Conservation (phyloP, 1,140 invertebrate genomes). For the Halotydeus destructor region DNA sequence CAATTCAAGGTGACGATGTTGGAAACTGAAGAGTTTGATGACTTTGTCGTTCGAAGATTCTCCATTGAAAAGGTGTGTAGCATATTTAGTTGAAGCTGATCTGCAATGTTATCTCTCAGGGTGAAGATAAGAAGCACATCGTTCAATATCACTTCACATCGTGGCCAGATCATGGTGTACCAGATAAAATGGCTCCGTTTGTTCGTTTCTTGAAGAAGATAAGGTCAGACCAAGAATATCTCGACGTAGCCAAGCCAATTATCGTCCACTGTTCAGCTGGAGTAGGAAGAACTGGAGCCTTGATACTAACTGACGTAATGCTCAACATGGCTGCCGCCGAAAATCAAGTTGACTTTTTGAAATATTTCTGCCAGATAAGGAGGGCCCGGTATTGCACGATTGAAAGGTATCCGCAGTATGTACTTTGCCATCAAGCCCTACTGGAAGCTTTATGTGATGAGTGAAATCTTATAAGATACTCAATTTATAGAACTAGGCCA, state of each 20-base stretch:
- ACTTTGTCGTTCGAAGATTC: slow-evolving; percentile 15
- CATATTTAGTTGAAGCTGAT: slow-evolving; percentile 19
- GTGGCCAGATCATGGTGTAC: slow-evolving; percentile 14
- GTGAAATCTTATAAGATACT: slow-evolving; percentile 2
- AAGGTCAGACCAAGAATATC: too few species aligned
- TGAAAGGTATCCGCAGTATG: slow-evolving; percentile 37
- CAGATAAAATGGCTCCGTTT: too few species aligned
- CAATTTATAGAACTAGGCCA: too few species aligned
- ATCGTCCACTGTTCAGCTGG: slow-evolving; percentile 41
- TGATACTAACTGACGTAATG: slow-evolving; percentile 39
- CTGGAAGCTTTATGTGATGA: slow-evolving; percentile 27
- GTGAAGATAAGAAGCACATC: slow-evolving; percentile 12
- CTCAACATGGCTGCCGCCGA: slow-evolving; percentile 21
- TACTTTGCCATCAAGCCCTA: slow-evolving; percentile 30
- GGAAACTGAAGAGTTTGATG: slow-evolving; percentile 12
- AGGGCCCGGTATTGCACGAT: slow-evolving; percentile 25
- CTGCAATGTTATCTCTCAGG: slow-evolving; percentile 6
- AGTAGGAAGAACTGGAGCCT: slow-evolving; percentile 45
- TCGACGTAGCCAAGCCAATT: too few species aligned
- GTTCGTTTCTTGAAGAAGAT: slow-evolving; percentile 8
- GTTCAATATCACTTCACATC: slow-evolving; percentile 17
- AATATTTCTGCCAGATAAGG: slow-evolving; percentile 24
- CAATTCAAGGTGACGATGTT: slow-evolving; percentile 15
- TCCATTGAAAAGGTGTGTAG: slow-evolving; percentile 14
- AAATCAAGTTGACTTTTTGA: slow-evolving; percentile 23